These are phyloP conservation scores for Orius laevigatus DNA, from an alignment of 1,140 invertebrate genomes.

Conservation along the genomic window DNA sequence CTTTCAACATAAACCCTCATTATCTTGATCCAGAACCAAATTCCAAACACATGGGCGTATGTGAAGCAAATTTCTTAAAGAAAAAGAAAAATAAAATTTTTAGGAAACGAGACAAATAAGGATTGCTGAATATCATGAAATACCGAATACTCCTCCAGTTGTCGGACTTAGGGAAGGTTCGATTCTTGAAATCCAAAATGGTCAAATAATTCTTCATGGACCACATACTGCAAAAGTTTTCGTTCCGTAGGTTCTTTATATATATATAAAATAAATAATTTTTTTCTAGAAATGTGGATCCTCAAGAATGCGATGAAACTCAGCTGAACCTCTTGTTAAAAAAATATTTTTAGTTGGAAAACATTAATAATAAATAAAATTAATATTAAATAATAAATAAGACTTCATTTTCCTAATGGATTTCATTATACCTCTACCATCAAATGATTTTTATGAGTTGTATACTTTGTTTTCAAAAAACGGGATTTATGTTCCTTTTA, in stretches of 20 bases:
- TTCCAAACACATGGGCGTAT: slow-evolving; percentile 56
- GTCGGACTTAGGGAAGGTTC: slow-evolving; percentile 55
- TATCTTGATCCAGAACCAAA: slow-evolving; percentile 47
- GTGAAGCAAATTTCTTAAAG: slow-evolving; percentile 13
- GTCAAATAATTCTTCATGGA: slow-evolving; percentile 41
- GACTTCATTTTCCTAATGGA: no score
- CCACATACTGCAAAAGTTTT: slow-evolving; percentile 44
- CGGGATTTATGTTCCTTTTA: background rate
- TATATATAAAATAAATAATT: slow-evolving; percentile 17
- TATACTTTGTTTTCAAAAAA: background rate
- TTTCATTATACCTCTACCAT: no score
- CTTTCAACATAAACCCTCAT: slow-evolving; percentile 77
- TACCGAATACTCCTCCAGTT: slow-evolving; percentile 36
- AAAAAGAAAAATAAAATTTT: no score
- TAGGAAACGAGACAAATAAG: slow-evolving; percentile 45
- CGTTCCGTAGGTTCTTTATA: slow-evolving; percentile 33
- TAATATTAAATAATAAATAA: no score
- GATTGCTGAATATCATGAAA: slow-evolving; percentile 46
- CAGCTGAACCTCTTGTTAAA: background rate
- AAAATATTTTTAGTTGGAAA: slow-evolving; percentile 1
- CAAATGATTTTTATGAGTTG: no score
- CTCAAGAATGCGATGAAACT: slow-evolving; percentile 31
- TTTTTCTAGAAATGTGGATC: slow-evolving; percentile 32
- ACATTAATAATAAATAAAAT: no score
- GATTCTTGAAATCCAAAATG: slow-evolving; percentile 41